Percentiles rank a stretch among this genome's conserved stretches.
These are phyloP conservation scores for Notamacropus eugenii DNA, from an alignment of 2,797 vertebrate genomes.

Conservation along the genomic window DNA sequence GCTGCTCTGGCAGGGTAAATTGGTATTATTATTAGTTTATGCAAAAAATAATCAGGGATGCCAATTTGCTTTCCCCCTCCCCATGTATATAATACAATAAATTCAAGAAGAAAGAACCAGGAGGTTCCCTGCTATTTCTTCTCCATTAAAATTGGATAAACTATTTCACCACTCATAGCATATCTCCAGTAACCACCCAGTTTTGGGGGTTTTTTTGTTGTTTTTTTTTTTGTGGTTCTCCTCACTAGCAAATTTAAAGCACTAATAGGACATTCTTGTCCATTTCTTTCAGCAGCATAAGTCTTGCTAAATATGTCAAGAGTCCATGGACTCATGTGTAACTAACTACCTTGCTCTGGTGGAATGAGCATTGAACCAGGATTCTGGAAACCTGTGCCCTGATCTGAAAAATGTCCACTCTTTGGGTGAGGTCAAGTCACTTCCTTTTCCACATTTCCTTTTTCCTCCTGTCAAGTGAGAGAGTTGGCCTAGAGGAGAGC, in stretches of 20 bases:
- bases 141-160: too few relatives aligned
- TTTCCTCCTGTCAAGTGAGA: not conserved
- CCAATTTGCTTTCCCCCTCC: not conserved
- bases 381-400: not conserved
- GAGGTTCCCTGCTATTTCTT: not conserved
- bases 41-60: not conserved
- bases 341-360: not conserved
- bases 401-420: not conserved
- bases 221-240: not conserved
- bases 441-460: not conserved
- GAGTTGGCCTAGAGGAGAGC: constrained; percentile 3
- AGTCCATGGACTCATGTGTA: not conserved
- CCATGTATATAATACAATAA: not conserved
- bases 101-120: not conserved
- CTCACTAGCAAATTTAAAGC: not conserved
- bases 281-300: not conserved
- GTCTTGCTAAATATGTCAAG: not conserved
- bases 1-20: not conserved
- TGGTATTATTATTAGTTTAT: not conserved
- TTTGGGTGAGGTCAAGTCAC: not conserved
- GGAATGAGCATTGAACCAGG: not conserved
- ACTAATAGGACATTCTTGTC: not conserved
- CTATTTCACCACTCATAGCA: too few relatives aligned
- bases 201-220: too few relatives aligned
- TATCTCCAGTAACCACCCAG: too few relatives aligned